Evolutionary conservation across 2,797 vertebrate species (phyloP).

Genomic region (Galaxias olidus): DNA sequence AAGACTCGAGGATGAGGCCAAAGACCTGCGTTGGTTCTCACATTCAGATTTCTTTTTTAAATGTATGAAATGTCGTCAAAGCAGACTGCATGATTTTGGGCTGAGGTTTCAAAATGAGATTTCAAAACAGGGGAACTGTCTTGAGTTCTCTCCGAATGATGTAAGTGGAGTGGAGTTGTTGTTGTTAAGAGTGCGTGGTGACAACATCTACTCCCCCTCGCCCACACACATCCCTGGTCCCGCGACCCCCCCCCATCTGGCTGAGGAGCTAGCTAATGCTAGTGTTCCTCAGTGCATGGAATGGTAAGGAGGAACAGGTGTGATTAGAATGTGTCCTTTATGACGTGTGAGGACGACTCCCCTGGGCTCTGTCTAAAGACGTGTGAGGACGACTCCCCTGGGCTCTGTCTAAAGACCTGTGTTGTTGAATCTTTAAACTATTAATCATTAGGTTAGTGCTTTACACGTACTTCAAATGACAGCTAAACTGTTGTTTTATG

Average conservation of each 20-base stretch:
- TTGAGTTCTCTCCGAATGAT: constrained; percentile 35
- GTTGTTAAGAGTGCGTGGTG: constrained; percentile 22
- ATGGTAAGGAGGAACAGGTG: constrained; percentile 81
- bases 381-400: constrained; percentile 73
- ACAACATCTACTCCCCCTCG: background rate
- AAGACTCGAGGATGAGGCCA: too few species aligned
- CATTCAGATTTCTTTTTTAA: constrained; percentile 27
- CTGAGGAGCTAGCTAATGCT: constrained; percentile 58
- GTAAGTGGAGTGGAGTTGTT: constrained; percentile 32
- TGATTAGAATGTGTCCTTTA: constrained; percentile 78
- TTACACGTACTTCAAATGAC: constrained; percentile 28
- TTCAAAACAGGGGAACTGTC: constrained; percentile 44
- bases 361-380: constrained; percentile 75
- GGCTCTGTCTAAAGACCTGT: constrained; percentile 73
- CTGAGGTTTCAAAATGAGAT: constrained; percentile 36
- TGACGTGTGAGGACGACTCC: constrained; percentile 77
- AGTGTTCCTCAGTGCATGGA: constrained; percentile 56
- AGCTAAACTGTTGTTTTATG: constrained; percentile 25
- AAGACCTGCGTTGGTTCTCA: constrained; percentile 39
- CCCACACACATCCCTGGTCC: background rate
- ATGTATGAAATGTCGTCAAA: constrained; percentile 39
- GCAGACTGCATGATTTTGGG: constrained; percentile 28
- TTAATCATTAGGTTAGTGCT: constrained; percentile 8
- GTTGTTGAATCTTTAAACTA: constrained; percentile 14
- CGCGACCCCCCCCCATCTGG: constrained; percentile 33